These are phyloP conservation scores for Gracilinanus agilis DNA, from an alignment of 2,113 vertebrate species.

Conservation along the genomic window DNA sequence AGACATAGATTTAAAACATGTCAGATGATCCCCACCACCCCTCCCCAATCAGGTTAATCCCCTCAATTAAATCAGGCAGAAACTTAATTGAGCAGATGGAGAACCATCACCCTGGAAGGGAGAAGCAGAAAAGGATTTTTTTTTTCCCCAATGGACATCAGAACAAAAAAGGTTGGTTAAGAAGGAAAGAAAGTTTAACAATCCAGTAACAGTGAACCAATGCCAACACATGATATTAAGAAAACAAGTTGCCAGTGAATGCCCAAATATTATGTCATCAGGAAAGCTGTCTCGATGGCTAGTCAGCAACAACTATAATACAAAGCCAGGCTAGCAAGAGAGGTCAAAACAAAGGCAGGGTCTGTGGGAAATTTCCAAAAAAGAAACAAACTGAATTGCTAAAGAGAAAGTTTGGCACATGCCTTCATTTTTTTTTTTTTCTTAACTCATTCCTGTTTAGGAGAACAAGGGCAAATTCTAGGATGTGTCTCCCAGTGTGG, in stretches of 20 bases:
- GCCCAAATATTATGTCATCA: not conserved
- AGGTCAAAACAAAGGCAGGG: not conserved
- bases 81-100: not conserved
- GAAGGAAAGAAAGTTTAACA: slow-evolving; percentile 14
- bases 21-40: slow-evolving; percentile 27
- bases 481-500: not conserved
- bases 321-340: slow-evolving; percentile 20
- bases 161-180: slow-evolving; percentile 6
- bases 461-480: slow-evolving; percentile 30
- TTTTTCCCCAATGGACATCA: slow-evolving; percentile 11
- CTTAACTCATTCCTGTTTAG: slow-evolving; percentile 47
- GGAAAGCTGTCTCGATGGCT: not conserved
- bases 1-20: slow-evolving; percentile 32
- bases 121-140: slow-evolving; percentile 26
- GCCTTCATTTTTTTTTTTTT: slow-evolving; percentile 38
- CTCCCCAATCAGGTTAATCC: slow-evolving; percentile 13
- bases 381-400: slow-evolving; percentile 44
- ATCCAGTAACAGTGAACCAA: slow-evolving; percentile 30
- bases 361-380: not conserved
- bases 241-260: not conserved
- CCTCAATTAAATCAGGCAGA: slow-evolving; percentile 52
- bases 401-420: slow-evolving; percentile 57
- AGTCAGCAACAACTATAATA: slow-evolving; percentile 3
- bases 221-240: not conserved
- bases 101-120: slow-evolving; percentile 18